Evolutionary conservation across 2,113 vertebrate genomes (phyloP).

Genomic region (Cebidichthys violaceus): DNA sequence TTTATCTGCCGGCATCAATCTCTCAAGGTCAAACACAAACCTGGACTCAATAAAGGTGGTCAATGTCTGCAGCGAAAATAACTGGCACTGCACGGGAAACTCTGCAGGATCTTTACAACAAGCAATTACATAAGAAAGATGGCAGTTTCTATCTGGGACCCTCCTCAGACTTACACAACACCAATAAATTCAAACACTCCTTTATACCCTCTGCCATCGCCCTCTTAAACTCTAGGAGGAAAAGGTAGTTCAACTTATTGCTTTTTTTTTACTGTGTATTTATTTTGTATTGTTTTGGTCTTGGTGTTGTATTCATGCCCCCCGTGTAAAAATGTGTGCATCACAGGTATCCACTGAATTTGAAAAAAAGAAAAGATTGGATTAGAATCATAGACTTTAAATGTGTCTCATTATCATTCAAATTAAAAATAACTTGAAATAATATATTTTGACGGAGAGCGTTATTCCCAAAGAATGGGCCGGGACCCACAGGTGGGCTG

Average conservation of each 20-base stretch:
- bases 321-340: too few relatives aligned
- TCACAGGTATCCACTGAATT: too few relatives aligned
- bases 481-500: too few relatives aligned
- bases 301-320: too few relatives aligned
- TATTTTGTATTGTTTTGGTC: neutral
- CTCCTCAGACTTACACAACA: neutral
- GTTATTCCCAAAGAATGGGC: too few relatives aligned
- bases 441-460: too few relatives aligned
- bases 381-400: too few relatives aligned
- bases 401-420: too few relatives aligned
- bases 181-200: neutral
- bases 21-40: neutral
- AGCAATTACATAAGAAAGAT: neutral
- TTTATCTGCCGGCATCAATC: neutral
- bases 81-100: neutral
- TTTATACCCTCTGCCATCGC: neutral
- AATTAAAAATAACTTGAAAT: too few relatives aligned
- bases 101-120: conserved; percentile 1
- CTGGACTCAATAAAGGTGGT: neutral
- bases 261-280: neutral
- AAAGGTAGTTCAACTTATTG: neutral
- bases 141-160: neutral
- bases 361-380: too few relatives aligned
- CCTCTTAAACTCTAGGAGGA: neutral
- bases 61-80: neutral